Base-by-base conservation (phyloP, 2,113 vertebrate species). In the Leptodactylus fuscus region DNA sequence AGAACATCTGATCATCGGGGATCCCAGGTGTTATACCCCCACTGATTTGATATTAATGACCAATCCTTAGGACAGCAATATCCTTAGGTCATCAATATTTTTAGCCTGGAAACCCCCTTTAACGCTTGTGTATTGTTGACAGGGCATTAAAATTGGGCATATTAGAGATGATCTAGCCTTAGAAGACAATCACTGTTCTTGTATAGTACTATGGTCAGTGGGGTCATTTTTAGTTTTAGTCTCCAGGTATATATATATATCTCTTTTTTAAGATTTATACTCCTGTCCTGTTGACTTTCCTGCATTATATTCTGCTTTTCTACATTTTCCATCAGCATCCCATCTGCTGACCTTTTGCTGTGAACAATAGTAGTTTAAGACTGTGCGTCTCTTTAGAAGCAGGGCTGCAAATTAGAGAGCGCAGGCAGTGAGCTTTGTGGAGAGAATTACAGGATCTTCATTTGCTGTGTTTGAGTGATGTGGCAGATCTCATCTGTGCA, bases 401-500 rank as follows among this genome's bases (percentile, higher is more conserved):
- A 18, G 32, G 67, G 32, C 70, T 32, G 60, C 48, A 80, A 73
- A 46, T 51, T 55, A 60, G 71, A 34, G 49, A 81, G 55, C 67
- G 24, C 49, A 73, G n/a, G 48, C 36, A 81, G 60, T 73, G 41
- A 60, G 62, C n/a, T 51, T 67, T 46, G 51, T 70, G 11, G 27
- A 81, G 24, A 81, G 67, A 71, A 80, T 55, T 38, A 32, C 74
- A 49, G 41, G n/a, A 36, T 67, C 36, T 55, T 58, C 62, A 69
- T 83, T 55, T 34, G 71, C 29, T 2, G 22, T 49, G 15, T 71
- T 65, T 71, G 65, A 80, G 65, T 73, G 67, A 86, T 81, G 67
- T 70, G 77, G 65, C 76, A 81, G 84, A 46, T 71, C 65, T 81
- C 76, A 81, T 86, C 76, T 81, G 75, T 85, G 75, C 62, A 51